A percentile compares a stretch with the other conserved stretches of the same genome.
Evolutionary conservation across 2,888 invertebrate genomes (phyloP).

Genomic region (Caenorhabditis sp.): DNA sequence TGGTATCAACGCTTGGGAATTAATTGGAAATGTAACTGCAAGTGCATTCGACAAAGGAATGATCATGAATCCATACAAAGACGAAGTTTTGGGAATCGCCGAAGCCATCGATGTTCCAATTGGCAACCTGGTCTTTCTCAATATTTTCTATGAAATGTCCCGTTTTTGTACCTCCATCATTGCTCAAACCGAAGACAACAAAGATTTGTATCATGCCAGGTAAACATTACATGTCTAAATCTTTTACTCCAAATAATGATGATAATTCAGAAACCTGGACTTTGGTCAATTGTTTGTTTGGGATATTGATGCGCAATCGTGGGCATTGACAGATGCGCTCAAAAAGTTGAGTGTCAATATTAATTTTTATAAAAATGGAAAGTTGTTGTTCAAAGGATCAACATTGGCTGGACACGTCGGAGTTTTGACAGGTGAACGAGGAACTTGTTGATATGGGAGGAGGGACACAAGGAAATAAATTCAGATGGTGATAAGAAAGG

Average conservation of each 20-base stretch:
- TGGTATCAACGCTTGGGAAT: conserved; percentile 47
- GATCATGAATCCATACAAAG: conserved; percentile 56
- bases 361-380: conserved; percentile 54
- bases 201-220: conserved; percentile 51
- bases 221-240: not conserved
- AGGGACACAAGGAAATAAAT: not conserved
- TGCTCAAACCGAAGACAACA: conserved; percentile 50
- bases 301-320: conserved; percentile 53
- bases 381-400: conserved; percentile 60
- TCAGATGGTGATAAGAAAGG: not conserved
- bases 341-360: conserved; percentile 59
- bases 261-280: conserved; percentile 58
- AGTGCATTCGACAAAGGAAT: conserved; percentile 47
- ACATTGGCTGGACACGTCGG: conserved; percentile 64
- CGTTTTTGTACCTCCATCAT: conserved; percentile 62
- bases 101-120: conserved; percentile 51
- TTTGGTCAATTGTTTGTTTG: conserved; percentile 62
- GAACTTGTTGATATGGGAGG: not conserved
- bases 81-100: conserved; percentile 62
- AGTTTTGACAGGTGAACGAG: conserved; percentile 58
- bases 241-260: not conserved
- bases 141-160: conserved; percentile 64
- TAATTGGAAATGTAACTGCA: conserved; percentile 51
- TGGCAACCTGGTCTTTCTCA: conserved; percentile 59
- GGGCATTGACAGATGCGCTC: conserved; percentile 56